Conservation (phyloP, 2,113 vertebrate species). For the Ascaphus truei region DNA sequence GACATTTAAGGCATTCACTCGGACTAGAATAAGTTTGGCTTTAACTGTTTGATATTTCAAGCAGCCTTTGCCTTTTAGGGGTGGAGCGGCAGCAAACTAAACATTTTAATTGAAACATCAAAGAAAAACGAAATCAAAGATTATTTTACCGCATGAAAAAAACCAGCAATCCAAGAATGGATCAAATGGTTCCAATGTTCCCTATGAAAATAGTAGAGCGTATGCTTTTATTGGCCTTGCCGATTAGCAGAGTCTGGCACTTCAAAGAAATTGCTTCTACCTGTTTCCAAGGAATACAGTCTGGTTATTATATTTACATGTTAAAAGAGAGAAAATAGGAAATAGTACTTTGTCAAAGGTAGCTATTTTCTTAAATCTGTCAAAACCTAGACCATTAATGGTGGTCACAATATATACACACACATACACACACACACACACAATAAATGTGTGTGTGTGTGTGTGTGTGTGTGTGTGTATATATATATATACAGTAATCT, state of each 20-base stretch:
- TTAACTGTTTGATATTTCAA: neutral
- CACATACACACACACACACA: too few species aligned
- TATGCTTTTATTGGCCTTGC: conserved; percentile 15
- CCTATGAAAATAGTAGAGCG: conserved; percentile 2
- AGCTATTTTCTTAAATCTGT: too few species aligned
- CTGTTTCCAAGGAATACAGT: conserved; percentile 27
- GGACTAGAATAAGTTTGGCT: neutral
- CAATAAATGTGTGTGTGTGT: too few species aligned
- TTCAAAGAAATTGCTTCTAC: conserved; percentile 1
- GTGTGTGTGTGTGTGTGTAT: too few species aligned
- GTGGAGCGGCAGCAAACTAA: neutral
- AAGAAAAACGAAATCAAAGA: neutral
- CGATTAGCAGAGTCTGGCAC: neutral
- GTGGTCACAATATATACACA: too few species aligned
- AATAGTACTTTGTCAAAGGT: conserved; percentile 1
- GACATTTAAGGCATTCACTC: neutral
- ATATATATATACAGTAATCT: too few species aligned
- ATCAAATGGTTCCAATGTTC: neutral
- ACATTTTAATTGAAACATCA: neutral
- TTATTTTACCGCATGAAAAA: neutral
- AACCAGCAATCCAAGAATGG: neutral
- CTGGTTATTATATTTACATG: conserved; percentile 5
- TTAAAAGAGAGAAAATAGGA: neutral
- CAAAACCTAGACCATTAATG: too few species aligned
- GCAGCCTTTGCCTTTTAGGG: neutral